Conservation (phyloP, 2,888 invertebrate genomes). For the Stenoptilia bipunctidactyla region DNA sequence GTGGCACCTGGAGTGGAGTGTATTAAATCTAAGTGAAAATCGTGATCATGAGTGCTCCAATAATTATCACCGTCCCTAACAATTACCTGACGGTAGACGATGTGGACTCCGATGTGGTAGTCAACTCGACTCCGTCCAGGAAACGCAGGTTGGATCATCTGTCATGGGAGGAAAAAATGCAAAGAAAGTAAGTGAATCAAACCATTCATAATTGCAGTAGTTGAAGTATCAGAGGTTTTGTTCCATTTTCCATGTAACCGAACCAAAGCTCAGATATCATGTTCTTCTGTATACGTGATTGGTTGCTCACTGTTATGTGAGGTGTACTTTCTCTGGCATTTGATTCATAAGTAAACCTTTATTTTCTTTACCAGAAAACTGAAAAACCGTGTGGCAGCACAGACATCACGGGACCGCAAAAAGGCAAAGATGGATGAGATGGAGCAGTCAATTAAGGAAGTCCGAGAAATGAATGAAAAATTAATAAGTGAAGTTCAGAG, state of each 20-base stretch:
- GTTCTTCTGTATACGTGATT: too few relatives aligned
- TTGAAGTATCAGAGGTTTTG: too few relatives aligned
- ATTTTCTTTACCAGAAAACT: constrained; percentile 78
- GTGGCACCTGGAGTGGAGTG: constrained; percentile 13
- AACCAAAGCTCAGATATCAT: too few relatives aligned
- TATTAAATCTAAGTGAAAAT: constrained; percentile 16
- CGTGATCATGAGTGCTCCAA: constrained; percentile 58
- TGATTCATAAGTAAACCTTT: too few relatives aligned
- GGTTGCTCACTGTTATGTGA: too few relatives aligned
- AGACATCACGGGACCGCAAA: constrained; percentile 96
- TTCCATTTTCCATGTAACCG: too few relatives aligned
- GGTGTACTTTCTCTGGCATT: too few relatives aligned
- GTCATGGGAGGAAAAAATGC: constrained; percentile 88
- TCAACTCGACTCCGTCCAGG: constrained; percentile 46
- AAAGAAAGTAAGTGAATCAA: constrained; percentile 80
- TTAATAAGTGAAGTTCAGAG: constrained; percentile 76
- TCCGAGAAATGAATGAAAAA: constrained; percentile 75
- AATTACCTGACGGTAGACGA: constrained; percentile 53
- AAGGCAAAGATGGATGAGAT: constrained; percentile 94
- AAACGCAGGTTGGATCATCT: constrained; percentile 87
- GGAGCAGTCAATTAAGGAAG: constrained; percentile 76
- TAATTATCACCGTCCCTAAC: constrained; percentile 64
- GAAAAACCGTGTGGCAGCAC: constrained; percentile 97
- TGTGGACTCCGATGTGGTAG: constrained; percentile 36
- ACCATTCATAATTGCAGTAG: too few relatives aligned